Evolutionary conservation across 2,888 invertebrate species (phyloP).

Genomic region (Acleris holmiana): DNA sequence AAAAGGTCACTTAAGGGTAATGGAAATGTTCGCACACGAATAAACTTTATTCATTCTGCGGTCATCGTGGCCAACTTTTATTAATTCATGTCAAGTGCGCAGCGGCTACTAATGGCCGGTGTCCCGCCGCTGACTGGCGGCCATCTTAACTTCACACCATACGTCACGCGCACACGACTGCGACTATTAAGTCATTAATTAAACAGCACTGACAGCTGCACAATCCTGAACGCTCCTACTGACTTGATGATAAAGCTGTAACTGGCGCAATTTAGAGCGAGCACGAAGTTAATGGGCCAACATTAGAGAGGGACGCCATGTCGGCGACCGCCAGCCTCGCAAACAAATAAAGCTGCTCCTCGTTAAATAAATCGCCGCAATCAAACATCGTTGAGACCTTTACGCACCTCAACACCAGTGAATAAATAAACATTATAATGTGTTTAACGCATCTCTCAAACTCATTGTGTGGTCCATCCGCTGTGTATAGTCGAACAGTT

Average conservation of each 20-base stretch:
- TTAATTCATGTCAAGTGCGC: slow-evolving; percentile 25
- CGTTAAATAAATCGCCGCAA: slow-evolving; percentile 74
- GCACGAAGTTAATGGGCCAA: slow-evolving; percentile 66
- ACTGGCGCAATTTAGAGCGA: slow-evolving; percentile 56
- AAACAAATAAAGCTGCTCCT: slow-evolving; percentile 75
- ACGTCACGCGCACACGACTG: slow-evolving; percentile 56
- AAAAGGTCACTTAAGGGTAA: not conserved
- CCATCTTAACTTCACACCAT: slow-evolving; percentile 34
- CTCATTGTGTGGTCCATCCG: slow-evolving; percentile 33
- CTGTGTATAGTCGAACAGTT: slow-evolving; percentile 7
- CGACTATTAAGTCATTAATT: slow-evolving; percentile 73
- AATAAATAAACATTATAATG: slow-evolving; percentile 69
- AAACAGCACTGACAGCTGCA: slow-evolving; percentile 52
- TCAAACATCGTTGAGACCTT: slow-evolving; percentile 69
- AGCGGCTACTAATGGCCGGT: slow-evolving; percentile 35
- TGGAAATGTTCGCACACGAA: not conserved
- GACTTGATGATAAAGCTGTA: slow-evolving; percentile 59
- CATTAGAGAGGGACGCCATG: slow-evolving; percentile 62
- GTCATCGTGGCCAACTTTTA: not conserved
- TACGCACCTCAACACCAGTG: slow-evolving; percentile 64
- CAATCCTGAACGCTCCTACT: slow-evolving; percentile 48
- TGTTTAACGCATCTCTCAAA: slow-evolving; percentile 51
- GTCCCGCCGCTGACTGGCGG: slow-evolving; percentile 29
- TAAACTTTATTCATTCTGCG: not conserved
- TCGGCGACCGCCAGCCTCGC: slow-evolving; percentile 53